Evolutionary conservation across 2,888 invertebrate species (phyloP), one percentile per base, ranked within the genome.

Genomic region (Athalia rosae): DNA sequence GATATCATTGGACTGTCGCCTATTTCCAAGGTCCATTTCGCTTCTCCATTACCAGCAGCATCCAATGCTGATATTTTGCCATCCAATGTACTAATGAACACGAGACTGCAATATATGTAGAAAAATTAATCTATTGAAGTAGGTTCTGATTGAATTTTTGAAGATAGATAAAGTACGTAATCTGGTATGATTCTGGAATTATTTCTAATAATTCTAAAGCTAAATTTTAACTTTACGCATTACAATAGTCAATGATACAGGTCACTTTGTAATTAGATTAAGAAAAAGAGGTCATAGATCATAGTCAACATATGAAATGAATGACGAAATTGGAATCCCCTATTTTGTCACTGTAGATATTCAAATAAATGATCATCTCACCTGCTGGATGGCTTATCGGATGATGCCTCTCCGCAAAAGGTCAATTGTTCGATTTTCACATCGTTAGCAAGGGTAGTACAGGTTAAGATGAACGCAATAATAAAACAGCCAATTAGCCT

Each of bases 1-100:
- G 96, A 95, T 50, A 98, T 91, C 82, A 98, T 92, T 0, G 96
- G 94, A 28, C 93, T 93, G 11, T 93, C 92, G 76, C 95, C 95
- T 41, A 97, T 96, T 79, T 94, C 92, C 76, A 97, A 87, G 81
- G 94, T 93, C 98, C 98, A 99, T 76, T 93, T 91, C 82, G 95
- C 90, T 78, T 91, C 90, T 2, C 97, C 95, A 80, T 93, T 93
- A 80, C 92, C 90, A 15, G 92, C 91, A 9, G 94, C 92, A 86
- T 97, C 94, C 81, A 98, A 91, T 4, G 97, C 96, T 43, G 96
- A 95, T 76, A 99, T 87, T 84, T 93, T 93, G 9, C 98, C 98
- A 93, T 99, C 98, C 80, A 98, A 91, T 3, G 98, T 98, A 86
- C 97, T 97, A 58, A 98, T 95, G 85, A 97, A 93, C 77, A 97